Evolutionary conservation across 2,797 vertebrate genomes (phyloP).

Genomic region (Enteromius afrohamiltoni): DNA sequence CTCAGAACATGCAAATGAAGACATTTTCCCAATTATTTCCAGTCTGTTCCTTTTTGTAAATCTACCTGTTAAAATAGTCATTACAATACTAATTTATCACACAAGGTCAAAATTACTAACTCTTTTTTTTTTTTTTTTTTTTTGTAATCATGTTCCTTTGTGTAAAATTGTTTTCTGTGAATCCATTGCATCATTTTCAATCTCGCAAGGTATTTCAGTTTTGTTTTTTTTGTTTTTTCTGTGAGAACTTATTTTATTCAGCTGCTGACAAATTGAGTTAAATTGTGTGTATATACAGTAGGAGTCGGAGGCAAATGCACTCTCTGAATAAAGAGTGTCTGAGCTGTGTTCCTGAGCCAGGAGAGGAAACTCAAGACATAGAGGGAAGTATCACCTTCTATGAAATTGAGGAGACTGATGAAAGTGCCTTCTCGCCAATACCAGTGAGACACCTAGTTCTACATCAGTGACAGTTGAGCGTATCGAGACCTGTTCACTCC

Average conservation of each 20-base stretch:
- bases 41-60: not conserved
- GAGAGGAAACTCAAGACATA: conserved; percentile 76
- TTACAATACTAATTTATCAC: not conserved
- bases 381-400: conserved; percentile 84
- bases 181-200: not conserved
- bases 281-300: conserved; percentile 49
- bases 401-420: conserved; percentile 82
- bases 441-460: conserved; percentile 72
- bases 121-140: not conserved
- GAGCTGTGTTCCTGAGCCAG: conserved; percentile 76
- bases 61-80: not conserved
- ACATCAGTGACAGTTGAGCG: not conserved
- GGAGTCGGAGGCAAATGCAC: conserved; percentile 81
- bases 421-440: conserved; percentile 76
- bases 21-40: not conserved
- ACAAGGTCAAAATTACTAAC: not conserved
- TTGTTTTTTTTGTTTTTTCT: not conserved
- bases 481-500: not conserved
- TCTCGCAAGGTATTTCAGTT: not conserved
- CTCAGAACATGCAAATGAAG: not conserved
- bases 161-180: not conserved
- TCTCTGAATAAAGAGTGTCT: conserved; percentile 86
- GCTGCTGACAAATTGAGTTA: not conserved
- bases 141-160: not conserved
- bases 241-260: not conserved